Percentiles rank a stretch among this genome's conserved stretches.
Evolutionary conservation across 2,113 vertebrate genomes (phyloP).

Genomic region (Melanerpes formicivorus): DNA sequence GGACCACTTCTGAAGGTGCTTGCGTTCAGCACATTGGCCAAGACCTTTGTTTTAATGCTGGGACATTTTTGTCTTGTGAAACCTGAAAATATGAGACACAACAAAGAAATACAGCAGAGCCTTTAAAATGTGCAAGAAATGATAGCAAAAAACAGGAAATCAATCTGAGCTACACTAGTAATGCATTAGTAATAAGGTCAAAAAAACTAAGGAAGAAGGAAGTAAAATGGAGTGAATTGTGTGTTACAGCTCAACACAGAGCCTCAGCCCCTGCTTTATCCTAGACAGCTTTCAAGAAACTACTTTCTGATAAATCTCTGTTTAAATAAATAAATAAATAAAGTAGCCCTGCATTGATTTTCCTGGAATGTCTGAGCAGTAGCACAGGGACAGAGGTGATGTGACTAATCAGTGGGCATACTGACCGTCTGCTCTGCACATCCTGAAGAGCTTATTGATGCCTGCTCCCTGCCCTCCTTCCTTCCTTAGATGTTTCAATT

Average conservation of each 20-base stretch:
- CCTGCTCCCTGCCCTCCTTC: neutral
- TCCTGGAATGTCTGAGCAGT: neutral
- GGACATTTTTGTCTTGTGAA: neutral
- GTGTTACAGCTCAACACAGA: neutral
- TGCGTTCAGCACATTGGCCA: neutral
- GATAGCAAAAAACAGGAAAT: neutral
- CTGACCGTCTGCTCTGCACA: neutral
- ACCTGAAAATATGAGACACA: neutral
- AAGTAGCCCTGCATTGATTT: neutral
- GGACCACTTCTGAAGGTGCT: neutral
- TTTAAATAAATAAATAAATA: neutral
- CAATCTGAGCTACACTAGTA: neutral
- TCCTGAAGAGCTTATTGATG: neutral
- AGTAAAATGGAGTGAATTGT: neutral
- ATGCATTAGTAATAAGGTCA: neutral
- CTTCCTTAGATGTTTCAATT: neutral
- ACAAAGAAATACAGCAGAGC: neutral
- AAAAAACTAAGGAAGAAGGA: neutral
- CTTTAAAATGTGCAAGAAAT: neutral
- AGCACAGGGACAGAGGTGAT: rapidly evolving
- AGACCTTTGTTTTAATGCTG: neutral
- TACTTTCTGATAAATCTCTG: neutral
- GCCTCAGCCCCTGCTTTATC: neutral
- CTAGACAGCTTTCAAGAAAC: neutral
- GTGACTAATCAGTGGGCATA: neutral